Base-by-base conservation (phyloP, 2,113 vertebrate species). In the Menidia beryllina region DNA sequence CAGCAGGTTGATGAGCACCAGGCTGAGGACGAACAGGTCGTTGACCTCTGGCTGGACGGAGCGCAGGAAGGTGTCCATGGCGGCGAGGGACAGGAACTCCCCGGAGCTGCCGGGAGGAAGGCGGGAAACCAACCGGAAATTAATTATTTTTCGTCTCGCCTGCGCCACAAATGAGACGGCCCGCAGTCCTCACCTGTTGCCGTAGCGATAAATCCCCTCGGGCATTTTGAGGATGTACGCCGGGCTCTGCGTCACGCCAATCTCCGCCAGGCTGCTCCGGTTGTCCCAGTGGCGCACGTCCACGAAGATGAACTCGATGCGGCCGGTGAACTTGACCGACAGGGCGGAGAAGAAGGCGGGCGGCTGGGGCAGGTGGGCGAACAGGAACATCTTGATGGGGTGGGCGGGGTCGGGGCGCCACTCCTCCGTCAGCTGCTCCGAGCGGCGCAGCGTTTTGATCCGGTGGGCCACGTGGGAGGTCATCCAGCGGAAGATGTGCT, bases 401-500 rank as follows among this genome's bases (percentile, higher is more conserved):
- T 96, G 95, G 66, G 90, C 93, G 25, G 93, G 94, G 30, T 94
- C 95, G 72, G 87, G 91, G 79, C 93, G 94, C 98, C 98, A 99
- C 70, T 99, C 98, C 63, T 96, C 95, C 84, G 84, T 91, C 34
- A 99, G 80, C 38, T 95, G 95, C 43, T 96, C 91, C 0, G 95
- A 93, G 12, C 65, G 88, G 66, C 91, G 94, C 69, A 99, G 92
- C 4, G 96, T 98, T 91, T 97, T 98, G 87, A 99, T 95, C 25
- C 97, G 95, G 39, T 96, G 95, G 41, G 97, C 96, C 26, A 96
- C 95, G 0, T 97, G 96, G 1, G 96, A 95, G 4, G 96, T 98
- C 93, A 99, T 97, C 98, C 98, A 99, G 77, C 96, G 97, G 83
- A 99, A 98, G 83, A 99, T 96, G 84, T 97, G 95, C 49, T 98